Evolutionary conservation across 2,113 vertebrate species (phyloP).

Genomic region (Eclectus roratus): DNA sequence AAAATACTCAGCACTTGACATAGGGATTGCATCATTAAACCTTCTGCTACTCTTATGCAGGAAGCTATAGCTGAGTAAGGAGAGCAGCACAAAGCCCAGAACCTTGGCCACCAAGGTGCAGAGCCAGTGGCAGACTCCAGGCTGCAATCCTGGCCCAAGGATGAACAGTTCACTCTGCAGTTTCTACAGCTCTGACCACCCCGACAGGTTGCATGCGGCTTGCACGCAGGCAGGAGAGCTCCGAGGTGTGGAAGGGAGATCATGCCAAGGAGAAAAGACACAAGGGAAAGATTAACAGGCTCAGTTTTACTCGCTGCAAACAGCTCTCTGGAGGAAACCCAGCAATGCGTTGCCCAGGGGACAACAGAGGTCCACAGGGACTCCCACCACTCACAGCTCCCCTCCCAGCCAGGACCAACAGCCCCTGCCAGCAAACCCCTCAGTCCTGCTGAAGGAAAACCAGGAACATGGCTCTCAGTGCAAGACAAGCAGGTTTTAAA

Average conservation of each 20-base stretch:
- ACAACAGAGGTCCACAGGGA: not conserved
- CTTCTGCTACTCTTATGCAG: not conserved
- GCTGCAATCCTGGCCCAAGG: not conserved
- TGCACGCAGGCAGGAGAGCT: not conserved
- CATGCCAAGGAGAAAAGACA: not conserved
- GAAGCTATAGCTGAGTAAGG: not conserved
- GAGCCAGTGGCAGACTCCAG: not conserved
- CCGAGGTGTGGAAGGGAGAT: not conserved
- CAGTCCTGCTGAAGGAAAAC: not conserved
- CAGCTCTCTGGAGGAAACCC: not conserved
- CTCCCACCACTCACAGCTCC: not conserved
- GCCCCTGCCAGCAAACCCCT: not conserved
- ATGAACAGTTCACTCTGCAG: not conserved
- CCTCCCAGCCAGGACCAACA: not conserved
- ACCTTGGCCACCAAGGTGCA: accelerated
- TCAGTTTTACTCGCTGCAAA: not conserved
- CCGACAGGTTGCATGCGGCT: not conserved
- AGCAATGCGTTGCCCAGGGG: not conserved
- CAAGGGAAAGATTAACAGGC: not conserved
- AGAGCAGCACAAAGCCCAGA: not conserved
- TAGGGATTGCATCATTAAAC: accelerated
- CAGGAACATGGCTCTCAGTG: not conserved
- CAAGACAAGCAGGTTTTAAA: not conserved
- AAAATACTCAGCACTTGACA: not conserved
- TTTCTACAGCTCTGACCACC: not conserved